phyloP scores from a whole-genome alignment of 2,888 invertebrate genomes.

The Temnothorax unifasciatus region DNA sequence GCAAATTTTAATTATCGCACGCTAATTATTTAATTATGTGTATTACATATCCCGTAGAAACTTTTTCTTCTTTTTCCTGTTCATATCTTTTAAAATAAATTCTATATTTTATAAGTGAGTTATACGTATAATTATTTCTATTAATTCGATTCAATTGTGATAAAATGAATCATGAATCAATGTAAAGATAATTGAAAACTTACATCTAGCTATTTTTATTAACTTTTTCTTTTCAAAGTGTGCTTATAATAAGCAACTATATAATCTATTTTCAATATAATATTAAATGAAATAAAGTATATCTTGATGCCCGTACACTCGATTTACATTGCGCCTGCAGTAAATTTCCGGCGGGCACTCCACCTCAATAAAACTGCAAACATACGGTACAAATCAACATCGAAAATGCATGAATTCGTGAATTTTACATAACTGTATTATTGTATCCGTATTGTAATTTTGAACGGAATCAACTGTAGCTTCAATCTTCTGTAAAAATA shows the following conservation, averaged over 20 bases:
- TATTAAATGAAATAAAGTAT: slow-evolving; percentile 29
- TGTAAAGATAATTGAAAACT: not conserved
- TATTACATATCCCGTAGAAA: not conserved
- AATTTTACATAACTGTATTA: slow-evolving; percentile 1
- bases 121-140: not conserved
- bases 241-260: not conserved
- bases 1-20: not conserved
- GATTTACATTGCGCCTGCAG: slow-evolving; percentile 63
- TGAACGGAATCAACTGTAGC: not conserved
- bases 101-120: not conserved
- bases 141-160: not conserved
- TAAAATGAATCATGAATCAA: not conserved
- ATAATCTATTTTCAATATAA: not conserved
- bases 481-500: not conserved
- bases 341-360: slow-evolving; percentile 65
- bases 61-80: not conserved
- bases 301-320: slow-evolving; percentile 54
- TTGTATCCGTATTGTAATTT: not conserved
- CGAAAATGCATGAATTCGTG: slow-evolving; percentile 44
- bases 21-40: slow-evolving; percentile 2
- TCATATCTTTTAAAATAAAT: not conserved
- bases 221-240: not conserved
- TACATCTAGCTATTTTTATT: not conserved
- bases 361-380: slow-evolving; percentile 56
- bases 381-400: slow-evolving; percentile 52